Base-by-base conservation (phyloP, 1,140 invertebrate species). In the Aphaenogaster floridana region DNA sequence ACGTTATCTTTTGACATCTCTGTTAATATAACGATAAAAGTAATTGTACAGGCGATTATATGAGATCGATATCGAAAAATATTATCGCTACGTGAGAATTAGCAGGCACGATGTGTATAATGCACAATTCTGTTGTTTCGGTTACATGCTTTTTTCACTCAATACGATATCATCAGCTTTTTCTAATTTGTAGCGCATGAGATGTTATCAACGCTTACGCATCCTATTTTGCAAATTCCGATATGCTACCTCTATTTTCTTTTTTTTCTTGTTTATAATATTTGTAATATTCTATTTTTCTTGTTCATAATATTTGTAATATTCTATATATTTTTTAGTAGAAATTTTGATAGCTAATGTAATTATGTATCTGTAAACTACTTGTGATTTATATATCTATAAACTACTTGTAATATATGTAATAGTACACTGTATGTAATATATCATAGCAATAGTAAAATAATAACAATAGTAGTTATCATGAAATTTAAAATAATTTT, bases 71-170 rank as follows among this genome's bases (percentile, higher is more conserved):
- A 90, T 89, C 85, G 15, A 72, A 45, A 50, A 84, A 54, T 21
- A 39, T 90, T 90, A 90, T 90, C 89, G 61, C 78, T 89, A 90
- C 89, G 89, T 90, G 85, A 71, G 85, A 66, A n/a, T 52, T 57
- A 54, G 15, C 89, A 89, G 50, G 52, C 13, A 13, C 13, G 21
- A 86, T 86, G 17, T 28, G 28, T 8, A 77, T 34, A 28, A 28
- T 28, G 28, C 28, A 28, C 17, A 13, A 52, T 45, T 59, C 3
- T 17, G 17, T 72, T 72, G 11, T 76, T 28, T 3, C 2, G 9
- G 15, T 15, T n/a, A 42, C 15, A 45, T 48, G 36, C 17, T 34
- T n/a, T 78, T 52, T 28, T 13, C 48, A 71, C 15, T 85, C 1
- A n/a, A 63, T 28, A 54, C 9, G 45, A 78, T 85, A 66, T 21